phyloP scores from a whole-genome alignment of 1,140 invertebrate species.

The Drosophila mayri region DNA sequence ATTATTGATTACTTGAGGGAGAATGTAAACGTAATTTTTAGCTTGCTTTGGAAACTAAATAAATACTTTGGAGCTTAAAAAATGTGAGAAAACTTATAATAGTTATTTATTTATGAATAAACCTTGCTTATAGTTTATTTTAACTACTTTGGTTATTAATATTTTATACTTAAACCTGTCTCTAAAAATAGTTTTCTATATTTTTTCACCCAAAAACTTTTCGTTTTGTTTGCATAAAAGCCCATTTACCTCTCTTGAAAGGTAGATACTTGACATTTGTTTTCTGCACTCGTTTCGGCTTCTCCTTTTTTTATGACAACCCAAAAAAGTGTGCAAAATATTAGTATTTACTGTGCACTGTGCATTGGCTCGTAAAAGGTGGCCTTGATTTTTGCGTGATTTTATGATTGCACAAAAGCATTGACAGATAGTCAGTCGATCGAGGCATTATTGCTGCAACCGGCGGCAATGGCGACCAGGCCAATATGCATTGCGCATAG shows the following conservation, averaged over 20 bases:
- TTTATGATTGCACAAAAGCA: constrained; percentile 57
- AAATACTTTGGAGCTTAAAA: not conserved
- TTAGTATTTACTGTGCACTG: constrained; percentile 37
- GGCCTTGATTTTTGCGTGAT: constrained; percentile 45
- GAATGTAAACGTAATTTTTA: not conserved
- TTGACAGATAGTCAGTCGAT: constrained; percentile 37
- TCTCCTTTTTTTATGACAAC: constrained; percentile 33
- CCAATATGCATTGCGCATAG: constrained; percentile 57
- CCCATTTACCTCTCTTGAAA: not conserved
- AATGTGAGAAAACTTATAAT: not conserved
- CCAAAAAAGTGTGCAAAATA: constrained; percentile 12
- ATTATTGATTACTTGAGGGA: not conserved
- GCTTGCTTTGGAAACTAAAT: not conserved
- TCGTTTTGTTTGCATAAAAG: not conserved
- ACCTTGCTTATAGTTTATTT: too few relatives aligned
- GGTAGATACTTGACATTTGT: not conserved
- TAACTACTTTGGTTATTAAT: too few relatives aligned
- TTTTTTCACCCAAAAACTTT: too few relatives aligned
- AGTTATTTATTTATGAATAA: not conserved
- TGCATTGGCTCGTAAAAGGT: constrained; percentile 32
- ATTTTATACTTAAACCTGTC: too few relatives aligned
- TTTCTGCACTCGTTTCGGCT: constrained; percentile 18
- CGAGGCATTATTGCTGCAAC: constrained; percentile 45
- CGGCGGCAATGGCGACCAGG: constrained; percentile 8
- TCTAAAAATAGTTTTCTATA: too few relatives aligned